phyloP scores from a whole-genome alignment of 2,888 invertebrate genomes.

The Orthosia gothica region DNA sequence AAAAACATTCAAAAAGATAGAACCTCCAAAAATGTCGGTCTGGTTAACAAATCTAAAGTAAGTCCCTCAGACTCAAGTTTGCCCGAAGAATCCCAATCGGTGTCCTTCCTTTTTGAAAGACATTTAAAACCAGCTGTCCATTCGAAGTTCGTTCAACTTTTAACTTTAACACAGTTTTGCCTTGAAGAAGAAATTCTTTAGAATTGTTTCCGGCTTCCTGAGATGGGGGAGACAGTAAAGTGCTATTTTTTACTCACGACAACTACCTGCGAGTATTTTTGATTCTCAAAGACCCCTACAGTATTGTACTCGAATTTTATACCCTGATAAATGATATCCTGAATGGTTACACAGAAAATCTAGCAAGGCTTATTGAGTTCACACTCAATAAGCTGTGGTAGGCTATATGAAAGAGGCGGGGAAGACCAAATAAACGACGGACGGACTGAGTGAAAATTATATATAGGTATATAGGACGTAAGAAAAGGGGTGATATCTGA shows the following conservation, averaged over 20 bases:
- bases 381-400: not conserved
- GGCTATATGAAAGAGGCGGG: not conserved
- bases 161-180: not conserved
- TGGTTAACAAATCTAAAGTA: not conserved
- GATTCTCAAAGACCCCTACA: not conserved
- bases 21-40: not conserved
- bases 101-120: not conserved
- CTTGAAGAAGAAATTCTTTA: slow-evolving; percentile 16
- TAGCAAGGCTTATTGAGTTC: not conserved
- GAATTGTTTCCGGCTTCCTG: slow-evolving; percentile 20
- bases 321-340: too few species aligned
- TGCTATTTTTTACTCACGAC: slow-evolving; percentile 8
- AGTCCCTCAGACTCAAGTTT: not conserved
- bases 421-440: not conserved
- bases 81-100: not conserved
- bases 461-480: not conserved
- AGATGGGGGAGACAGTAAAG: not conserved
- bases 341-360: too few species aligned
- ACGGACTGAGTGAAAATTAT: not conserved
- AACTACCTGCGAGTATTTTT: not conserved
- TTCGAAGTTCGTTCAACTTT: slow-evolving; percentile 22
- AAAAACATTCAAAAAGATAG: too few species aligned
- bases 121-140: slow-evolving; percentile 3
- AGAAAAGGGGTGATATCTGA: not conserved
- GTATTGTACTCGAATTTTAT: slow-evolving; percentile 3